A percentile compares a stretch with the other conserved stretches of the same genome.
These are phyloP conservation scores for Platysternon megacephalum DNA, from an alignment of 2,113 vertebrate species.

Conservation along the genomic window DNA sequence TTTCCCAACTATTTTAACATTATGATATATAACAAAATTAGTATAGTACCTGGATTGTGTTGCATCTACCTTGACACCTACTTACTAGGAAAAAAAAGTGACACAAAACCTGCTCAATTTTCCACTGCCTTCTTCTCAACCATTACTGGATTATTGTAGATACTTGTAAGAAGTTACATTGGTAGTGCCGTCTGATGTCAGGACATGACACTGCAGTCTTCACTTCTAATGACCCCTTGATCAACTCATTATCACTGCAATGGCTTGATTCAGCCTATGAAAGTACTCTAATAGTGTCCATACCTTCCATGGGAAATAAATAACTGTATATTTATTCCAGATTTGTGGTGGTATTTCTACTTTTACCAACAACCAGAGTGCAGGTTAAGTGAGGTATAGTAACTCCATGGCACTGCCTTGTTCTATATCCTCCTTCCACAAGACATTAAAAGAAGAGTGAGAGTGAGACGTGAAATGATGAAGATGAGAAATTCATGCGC, in stretches of 20 bases:
- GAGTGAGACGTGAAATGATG: background rate
- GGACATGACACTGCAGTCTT: background rate
- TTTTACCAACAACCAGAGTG: background rate
- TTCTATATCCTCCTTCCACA: background rate
- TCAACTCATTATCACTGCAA: background rate
- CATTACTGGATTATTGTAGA: background rate
- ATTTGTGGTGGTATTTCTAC: background rate
- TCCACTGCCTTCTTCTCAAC: background rate
- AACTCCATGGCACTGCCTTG: background rate
- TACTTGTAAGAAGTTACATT: no score
- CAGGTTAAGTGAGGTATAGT: background rate
- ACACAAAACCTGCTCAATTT: background rate
- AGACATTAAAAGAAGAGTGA: background rate
- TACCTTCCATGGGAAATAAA: background rate
- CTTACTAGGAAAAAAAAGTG: background rate
- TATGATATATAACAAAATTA: background rate
- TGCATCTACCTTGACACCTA: background rate
- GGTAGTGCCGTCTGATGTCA: background rate
- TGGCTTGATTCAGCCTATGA: background rate
- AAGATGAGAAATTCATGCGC: background rate
- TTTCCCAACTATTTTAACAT: conserved; percentile 32
- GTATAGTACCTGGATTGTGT: background rate
- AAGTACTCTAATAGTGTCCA: background rate
- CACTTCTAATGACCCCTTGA: background rate
- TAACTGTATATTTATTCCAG: background rate